Evolutionary conservation across 2,113 vertebrate species (phyloP), one percentile per base, ranked within the genome.

Genomic region (Romanogobio albipinnatus): DNA sequence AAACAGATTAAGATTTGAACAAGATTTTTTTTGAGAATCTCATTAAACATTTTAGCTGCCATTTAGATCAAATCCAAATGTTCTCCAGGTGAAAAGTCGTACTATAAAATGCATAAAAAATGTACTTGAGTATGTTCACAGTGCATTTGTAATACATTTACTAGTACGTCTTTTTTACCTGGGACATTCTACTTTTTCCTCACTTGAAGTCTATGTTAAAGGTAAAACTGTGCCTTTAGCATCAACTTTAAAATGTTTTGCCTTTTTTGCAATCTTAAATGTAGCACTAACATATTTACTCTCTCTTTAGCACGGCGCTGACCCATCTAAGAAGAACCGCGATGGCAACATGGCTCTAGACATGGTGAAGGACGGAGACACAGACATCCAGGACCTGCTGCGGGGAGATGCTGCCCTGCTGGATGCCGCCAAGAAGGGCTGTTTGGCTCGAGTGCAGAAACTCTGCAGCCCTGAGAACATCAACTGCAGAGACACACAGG

Each of bases 321-420:
- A 99, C 91, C 98, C 98, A 4, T 97, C 97, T 10, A 99, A 99
- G 91, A 99, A 99, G 93, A 99, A 99, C 91, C 94, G 98, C 15
- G 98, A 99, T 80, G 98, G 98, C 45, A 99, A 99, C 91, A 99
- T 97, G 85, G 97, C 98, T 1, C 91, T 99, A 78, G 98, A 99
- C 91, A 93, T 99, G 94, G 98, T 99, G 80, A 99, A 99, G 89
- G 98, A 99, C 76, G 98, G 98, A 47, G 98, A 99, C 93, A 99
- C 98, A 0, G 98, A 99, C 92, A 99, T 99, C 87, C 98, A 99
- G 92, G 98, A 99, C 90, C 93, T 99, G 62, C 95, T 99, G 87
- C 91, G 98, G 51, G 98, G 98, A 2, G 98, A 99, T 0, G 98
- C 98, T 5, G 98, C 98, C 59, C 92, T 99, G 88, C 91, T 99